phyloP scores from a whole-genome alignment of 2,113 vertebrate genomes.

The Dasypus novemcinctus region DNA sequence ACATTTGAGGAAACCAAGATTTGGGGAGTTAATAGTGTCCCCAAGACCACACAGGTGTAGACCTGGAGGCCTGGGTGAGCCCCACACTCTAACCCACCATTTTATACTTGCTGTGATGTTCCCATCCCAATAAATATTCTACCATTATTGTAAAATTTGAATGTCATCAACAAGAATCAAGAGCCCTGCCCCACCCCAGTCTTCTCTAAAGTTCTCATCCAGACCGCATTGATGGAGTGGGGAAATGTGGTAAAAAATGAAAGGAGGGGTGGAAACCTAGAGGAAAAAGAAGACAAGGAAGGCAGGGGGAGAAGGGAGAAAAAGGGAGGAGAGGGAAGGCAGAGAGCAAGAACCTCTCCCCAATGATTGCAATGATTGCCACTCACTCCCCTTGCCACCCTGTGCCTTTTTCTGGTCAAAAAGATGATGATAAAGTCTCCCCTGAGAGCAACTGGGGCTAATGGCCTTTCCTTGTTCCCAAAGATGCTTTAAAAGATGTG shows the following conservation, averaged over 20 bases:
- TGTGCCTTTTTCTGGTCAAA: not conserved
- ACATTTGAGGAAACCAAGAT: not conserved
- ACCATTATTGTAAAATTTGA: not conserved
- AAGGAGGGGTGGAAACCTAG: not conserved
- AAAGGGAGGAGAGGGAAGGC: not conserved
- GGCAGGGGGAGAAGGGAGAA: rapidly evolving
- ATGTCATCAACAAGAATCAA: not conserved
- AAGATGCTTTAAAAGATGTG: not conserved
- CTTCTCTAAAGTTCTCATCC: not conserved
- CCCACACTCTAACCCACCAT: not conserved
- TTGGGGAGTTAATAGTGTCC: not conserved
- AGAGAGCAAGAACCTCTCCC: not conserved
- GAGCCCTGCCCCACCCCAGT: rapidly evolving
- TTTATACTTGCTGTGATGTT: too few relatives aligned
- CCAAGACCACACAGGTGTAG: not conserved
- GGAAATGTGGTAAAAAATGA: not conserved
- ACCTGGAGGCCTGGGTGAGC: not conserved
- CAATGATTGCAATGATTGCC: not conserved
- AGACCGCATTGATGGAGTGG: rapidly evolving
- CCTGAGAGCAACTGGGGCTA: not conserved
- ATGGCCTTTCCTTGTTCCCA: not conserved
- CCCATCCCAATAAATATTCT: not conserved
- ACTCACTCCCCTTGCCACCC: not conserved
- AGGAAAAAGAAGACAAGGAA: not conserved
- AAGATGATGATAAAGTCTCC: too few relatives aligned